Conservation (phyloP, 1,140 invertebrate species). For the Palaemon carinicauda region DNA sequence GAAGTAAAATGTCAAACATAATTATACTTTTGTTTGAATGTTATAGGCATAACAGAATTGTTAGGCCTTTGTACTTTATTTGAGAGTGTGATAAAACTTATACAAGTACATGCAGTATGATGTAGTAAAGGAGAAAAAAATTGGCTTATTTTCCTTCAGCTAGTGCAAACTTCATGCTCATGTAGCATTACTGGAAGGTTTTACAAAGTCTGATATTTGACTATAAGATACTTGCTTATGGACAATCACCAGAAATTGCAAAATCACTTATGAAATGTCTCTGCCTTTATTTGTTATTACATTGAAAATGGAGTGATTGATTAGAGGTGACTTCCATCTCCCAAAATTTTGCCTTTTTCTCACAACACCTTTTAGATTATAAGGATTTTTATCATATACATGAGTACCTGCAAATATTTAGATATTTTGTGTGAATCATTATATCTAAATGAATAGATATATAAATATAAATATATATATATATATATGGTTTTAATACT, state of each 20-base stretch:
- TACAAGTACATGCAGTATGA: not conserved
- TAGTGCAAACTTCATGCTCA: not conserved
- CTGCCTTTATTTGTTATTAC: slow-evolving; percentile 11
- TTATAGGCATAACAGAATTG: not conserved
- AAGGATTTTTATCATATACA: slow-evolving; percentile 44
- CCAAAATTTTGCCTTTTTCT: slow-evolving; percentile 39
- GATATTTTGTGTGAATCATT: slow-evolving; percentile 38
- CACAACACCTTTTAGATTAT: slow-evolving; percentile 40
- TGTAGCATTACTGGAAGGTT: slow-evolving; percentile 17
- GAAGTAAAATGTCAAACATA: not conserved
- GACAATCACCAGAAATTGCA: slow-evolving; percentile 21
- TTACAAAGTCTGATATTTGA: not conserved
- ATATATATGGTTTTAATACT: no score
- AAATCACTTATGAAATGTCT: slow-evolving; percentile 25
- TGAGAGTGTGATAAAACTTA: slow-evolving; percentile 21
- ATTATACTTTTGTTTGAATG: no score
- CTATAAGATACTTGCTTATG: slow-evolving; percentile 30
- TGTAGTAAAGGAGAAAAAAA: slow-evolving; percentile 5
- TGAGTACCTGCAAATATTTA: slow-evolving; percentile 39
- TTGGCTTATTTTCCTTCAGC: not conserved
- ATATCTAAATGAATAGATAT: slow-evolving; percentile 38
- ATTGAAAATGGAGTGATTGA: slow-evolving; percentile 12
- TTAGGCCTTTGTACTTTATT: slow-evolving; percentile 15
- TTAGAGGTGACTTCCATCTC: slow-evolving; percentile 30
- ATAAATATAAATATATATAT: not conserved